Base-by-base conservation (phyloP, 2,888 invertebrate genomes). In the Rhamnusium bicolor region DNA sequence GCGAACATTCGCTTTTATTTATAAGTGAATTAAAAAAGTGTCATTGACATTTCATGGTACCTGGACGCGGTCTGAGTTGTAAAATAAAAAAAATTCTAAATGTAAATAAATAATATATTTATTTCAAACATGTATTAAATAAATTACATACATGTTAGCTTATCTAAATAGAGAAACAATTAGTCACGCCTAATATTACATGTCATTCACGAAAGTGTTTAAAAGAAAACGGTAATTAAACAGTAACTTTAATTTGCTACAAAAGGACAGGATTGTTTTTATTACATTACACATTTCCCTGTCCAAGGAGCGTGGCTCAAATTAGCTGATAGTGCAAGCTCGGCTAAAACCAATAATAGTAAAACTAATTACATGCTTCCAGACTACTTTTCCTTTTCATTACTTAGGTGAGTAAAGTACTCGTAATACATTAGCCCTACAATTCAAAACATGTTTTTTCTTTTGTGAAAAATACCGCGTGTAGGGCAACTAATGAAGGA, bases 141-240 rank as follows among this genome's bases (percentile, higher is more conserved):
- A 49, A 63, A 51, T 63, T 63, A 63, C 63, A 67, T 49, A 67
- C 68, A 19, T 6, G 46, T 24, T 68, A 10, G 58, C 68, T 21
- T 58, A 68, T 70, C 60, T 70, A 70, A 62, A 62, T 16, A 47
- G 24, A n/a, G 32, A 29, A 67, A 60, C 69, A 71, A 75, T 77
- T 75, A 75, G 75, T 73, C 65, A 66, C 74, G 77, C 73, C 46
- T 63, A 63, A 67, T 71, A 58, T 27, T 72, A 67, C 73, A 69
- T 47, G 72, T 63, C 70, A 71, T 74, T 68, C 68, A 68, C 63
- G 71, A 77, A 75, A 77, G 73, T 74, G 75, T 73, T 72, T 77
- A 19, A 65, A 21, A 53, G 19, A 65, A 53, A 65, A 65, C 65
- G 53, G 65, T 65, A 65, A 65, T 65, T 65, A 65, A 65, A 65